phyloP scores from a whole-genome alignment of 2,888 invertebrate genomes.

The Diloba caeruleocephala region DNA sequence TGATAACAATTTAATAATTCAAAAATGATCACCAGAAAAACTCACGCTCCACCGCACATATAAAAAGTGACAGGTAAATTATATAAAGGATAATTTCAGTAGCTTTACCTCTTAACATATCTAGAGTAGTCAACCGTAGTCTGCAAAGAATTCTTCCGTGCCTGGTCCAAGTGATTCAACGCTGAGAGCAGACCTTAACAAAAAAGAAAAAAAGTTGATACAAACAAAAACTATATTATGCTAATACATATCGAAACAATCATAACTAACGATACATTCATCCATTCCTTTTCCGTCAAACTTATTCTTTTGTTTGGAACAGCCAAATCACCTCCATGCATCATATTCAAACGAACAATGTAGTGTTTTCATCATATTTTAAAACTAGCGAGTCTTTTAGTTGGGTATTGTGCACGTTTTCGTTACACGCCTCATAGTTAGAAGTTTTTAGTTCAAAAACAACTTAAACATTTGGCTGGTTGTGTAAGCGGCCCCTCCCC shows the following conservation, averaged over 20 bases:
- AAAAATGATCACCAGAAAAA: conserved; percentile 44
- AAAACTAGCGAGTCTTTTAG: conserved; percentile 63
- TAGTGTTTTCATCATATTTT: conserved; percentile 84
- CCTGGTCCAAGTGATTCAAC: conserved; percentile 85
- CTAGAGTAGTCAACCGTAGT: conserved; percentile 95
- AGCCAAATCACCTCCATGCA: conserved; percentile 85
- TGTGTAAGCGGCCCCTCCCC: conserved; percentile 82
- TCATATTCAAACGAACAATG: conserved; percentile 84
- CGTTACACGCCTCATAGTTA: conserved; percentile 66
- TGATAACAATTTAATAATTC: conserved; percentile 52
- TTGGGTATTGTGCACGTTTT: conserved; percentile 66
- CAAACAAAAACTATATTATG: conserved; percentile 72
- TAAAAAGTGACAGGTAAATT: conserved; percentile 58
- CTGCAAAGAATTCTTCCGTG: conserved; percentile 89
- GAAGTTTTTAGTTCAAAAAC: conserved; percentile 77
- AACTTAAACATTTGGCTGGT: conserved; percentile 75
- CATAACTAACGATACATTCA: conserved; percentile 79
- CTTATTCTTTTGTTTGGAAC: conserved; percentile 87
- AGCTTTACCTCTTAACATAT: conserved; percentile 93
- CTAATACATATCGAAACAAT: conserved; percentile 80
- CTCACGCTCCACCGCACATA: conserved; percentile 41
- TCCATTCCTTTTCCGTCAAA: conserved; percentile 82
- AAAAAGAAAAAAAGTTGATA: conserved; percentile 63
- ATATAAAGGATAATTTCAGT: conserved; percentile 49
- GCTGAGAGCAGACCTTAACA: conserved; percentile 82